These are phyloP conservation scores for Leuciscus idus DNA, from an alignment of 2,113 vertebrate genomes.

Conservation along the genomic window DNA sequence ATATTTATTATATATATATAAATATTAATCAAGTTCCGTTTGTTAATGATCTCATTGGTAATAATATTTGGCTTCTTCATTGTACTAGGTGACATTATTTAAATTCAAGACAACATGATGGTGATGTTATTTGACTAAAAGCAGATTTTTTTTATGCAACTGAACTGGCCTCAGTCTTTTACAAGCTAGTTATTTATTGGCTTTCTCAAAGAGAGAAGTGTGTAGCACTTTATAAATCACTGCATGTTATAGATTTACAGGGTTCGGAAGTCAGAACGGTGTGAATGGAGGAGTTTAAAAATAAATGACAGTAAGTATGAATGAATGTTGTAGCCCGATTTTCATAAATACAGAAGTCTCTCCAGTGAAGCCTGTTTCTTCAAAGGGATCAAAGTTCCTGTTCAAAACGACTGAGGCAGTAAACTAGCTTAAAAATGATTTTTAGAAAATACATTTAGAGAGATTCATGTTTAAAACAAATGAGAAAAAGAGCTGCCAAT, in stretches of 20 bases:
- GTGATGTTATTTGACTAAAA: background rate
- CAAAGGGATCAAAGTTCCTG: constrained; percentile 3
- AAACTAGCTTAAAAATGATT: background rate
- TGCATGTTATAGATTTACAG: background rate
- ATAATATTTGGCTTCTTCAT: background rate
- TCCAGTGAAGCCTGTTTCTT: background rate
- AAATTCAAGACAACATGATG: background rate
- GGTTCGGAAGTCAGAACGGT: background rate
- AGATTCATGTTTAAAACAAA: background rate
- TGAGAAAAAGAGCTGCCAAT: background rate
- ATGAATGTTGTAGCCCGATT: background rate
- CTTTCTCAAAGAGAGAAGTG: background rate
- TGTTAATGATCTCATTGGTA: background rate
- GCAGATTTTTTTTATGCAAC: background rate
- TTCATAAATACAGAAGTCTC: background rate
- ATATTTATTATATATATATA: background rate
- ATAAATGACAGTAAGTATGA: background rate
- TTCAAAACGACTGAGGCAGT: background rate
- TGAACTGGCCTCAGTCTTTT: background rate
- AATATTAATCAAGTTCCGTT: too few relatives aligned
- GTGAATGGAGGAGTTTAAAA: background rate
- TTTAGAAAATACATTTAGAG: background rate
- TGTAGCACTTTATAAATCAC: background rate
- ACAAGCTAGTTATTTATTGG: background rate
- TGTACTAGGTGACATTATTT: background rate